These are phyloP conservation scores for Acronicta leporina DNA, from an alignment of 2,888 invertebrate genomes.

Conservation along the genomic window DNA sequence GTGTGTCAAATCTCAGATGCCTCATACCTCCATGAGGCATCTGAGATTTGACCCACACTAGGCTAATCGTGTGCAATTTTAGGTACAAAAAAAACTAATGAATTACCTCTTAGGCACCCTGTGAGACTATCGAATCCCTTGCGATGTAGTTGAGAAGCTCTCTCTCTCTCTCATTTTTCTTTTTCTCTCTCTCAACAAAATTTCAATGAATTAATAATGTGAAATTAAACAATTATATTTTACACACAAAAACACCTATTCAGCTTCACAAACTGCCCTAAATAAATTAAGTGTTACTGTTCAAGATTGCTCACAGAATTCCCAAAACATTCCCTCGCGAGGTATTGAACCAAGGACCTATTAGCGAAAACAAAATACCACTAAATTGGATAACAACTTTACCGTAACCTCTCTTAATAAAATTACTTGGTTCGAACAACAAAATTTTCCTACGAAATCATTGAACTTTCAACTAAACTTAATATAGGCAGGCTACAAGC, in stretches of 20 bases:
- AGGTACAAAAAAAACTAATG: too few relatives aligned
- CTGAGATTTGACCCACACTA: too few relatives aligned
- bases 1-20: too few relatives aligned
- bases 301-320: constrained; percentile 35
- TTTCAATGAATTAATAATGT: too few relatives aligned
- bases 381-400: constrained; percentile 62
- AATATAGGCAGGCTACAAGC: constrained; percentile 82
- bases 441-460: constrained; percentile 79
- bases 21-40: too few relatives aligned
- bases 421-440: constrained; percentile 67
- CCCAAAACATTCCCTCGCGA: constrained; percentile 32
- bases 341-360: constrained; percentile 48
- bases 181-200: too few relatives aligned
- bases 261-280: constrained; percentile 19
- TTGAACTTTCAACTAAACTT: constrained; percentile 83
- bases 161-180: too few relatives aligned
- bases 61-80: too few relatives aligned
- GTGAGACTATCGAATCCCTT: background rate
- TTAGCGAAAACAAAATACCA: constrained; percentile 58
- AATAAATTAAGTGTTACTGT: constrained; percentile 33
- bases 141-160: too few relatives aligned
- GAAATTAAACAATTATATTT: constrained; percentile 2
- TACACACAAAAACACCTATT: constrained; percentile 16
- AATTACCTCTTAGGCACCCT: too few relatives aligned
- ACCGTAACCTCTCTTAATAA: constrained; percentile 62